A percentile compares a stretch with the other conserved stretches of the same genome.
These are phyloP conservation scores for Megastigmus dorsalis DNA, from an alignment of 2,888 invertebrate species.

Conservation along the genomic window DNA sequence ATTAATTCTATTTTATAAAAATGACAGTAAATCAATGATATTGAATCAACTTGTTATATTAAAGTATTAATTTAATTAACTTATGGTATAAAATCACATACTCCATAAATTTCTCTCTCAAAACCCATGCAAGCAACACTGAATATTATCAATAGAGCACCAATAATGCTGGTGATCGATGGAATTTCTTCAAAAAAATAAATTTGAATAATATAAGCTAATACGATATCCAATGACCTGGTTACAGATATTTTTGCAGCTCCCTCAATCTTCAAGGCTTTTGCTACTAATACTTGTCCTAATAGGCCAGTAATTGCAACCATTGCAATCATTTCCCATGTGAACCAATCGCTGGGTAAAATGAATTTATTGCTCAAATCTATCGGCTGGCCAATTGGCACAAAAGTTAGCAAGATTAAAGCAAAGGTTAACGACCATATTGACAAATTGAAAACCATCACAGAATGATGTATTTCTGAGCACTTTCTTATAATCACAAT, in stretches of 20 bases:
- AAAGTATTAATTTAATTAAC: slow-evolving; percentile 26
- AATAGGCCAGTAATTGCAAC: slow-evolving; percentile 71
- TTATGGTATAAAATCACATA: slow-evolving; percentile 71
- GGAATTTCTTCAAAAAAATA: slow-evolving; percentile 74
- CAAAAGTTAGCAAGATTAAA: slow-evolving; percentile 64
- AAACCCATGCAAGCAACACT: slow-evolving; percentile 75
- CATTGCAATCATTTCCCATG: slow-evolving; percentile 67
- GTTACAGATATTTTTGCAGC: slow-evolving; percentile 75
- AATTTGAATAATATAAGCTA: slow-evolving; percentile 74
- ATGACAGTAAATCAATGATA: background rate
- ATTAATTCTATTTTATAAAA: background rate
- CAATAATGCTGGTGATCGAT: slow-evolving; percentile 70
- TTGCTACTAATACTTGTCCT: slow-evolving; percentile 74
- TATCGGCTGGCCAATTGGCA: slow-evolving; percentile 60
- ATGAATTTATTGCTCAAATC: slow-evolving; percentile 30
- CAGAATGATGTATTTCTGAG: slow-evolving; percentile 74
- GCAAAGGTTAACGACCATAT: slow-evolving; percentile 72
- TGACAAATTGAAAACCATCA: slow-evolving; percentile 73
- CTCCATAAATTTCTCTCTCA: slow-evolving; percentile 71
- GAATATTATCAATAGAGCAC: slow-evolving; percentile 71
- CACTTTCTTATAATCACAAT: slow-evolving; percentile 76
- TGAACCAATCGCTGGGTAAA: slow-evolving; percentile 65
- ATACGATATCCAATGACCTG: slow-evolving; percentile 74
- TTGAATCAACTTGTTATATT: too few relatives aligned
- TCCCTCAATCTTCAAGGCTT: slow-evolving; percentile 74